Evolutionary conservation across 2,113 vertebrate genomes (phyloP), one percentile per base, ranked within the genome.

Genomic region (Rhombomys opimus): DNA sequence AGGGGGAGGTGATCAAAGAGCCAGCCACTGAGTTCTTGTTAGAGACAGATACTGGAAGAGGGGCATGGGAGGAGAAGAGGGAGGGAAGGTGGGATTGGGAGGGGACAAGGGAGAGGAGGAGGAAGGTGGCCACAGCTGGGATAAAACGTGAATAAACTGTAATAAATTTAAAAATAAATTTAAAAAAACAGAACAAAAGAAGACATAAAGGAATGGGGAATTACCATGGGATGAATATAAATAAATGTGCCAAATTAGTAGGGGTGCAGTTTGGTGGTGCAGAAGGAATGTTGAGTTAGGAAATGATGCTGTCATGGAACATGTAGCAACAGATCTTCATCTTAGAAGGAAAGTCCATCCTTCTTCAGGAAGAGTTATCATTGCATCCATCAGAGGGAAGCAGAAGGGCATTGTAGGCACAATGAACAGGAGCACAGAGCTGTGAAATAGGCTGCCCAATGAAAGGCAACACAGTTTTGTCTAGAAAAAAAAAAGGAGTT

Each of bases 381-480:
- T 10, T 22, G 61, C 38, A 41, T 87, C 82, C 12, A 17, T 76
- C 65, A 77, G 67, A 87, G 30, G 65, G 86, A 94, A 88, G 59
- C 67, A 94, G 65, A 78, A 25, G 59, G 38, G 59, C n/a, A 86
- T 89, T 85, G 52, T 20, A 70, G 67, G 65, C 20, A 30, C 90
- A 94, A 68, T 80, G 73, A 87, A 15, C 46, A 61, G 73, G 72
- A 14, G 46, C 92, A 68, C 0, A 91, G 73, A 68, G 23, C 81
- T 88, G 59, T 94, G 81, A 90, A 76, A 92, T 75, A 77, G 87
- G 65, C 17, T 72, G 52, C 23, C 77, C 93, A 77, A 50, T 52
- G 38, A 94, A 7, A n/a, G 1, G 46, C 20, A 50, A 32, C 65
- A 63, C 7, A n/a, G 23, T 88, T 95, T 73, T 91, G 57, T 52